Conservation (phyloP, 2,113 vertebrate genomes). For the Clinocottus analis region DNA sequence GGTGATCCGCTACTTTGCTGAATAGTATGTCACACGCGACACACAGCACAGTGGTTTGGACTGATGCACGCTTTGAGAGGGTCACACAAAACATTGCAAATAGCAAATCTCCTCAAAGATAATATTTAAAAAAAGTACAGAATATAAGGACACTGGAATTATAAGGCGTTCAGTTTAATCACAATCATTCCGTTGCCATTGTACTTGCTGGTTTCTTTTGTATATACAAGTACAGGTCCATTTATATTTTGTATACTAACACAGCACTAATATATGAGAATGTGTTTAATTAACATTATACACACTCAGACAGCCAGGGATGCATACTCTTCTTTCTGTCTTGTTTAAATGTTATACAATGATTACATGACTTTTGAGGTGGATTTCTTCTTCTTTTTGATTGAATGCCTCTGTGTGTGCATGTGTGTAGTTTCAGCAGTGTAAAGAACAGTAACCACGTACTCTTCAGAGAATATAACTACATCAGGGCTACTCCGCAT, state of each 20-base stretch:
- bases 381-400: background rate
- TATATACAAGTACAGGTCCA: no score
- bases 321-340: background rate
- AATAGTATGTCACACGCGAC: slow-evolving; percentile 89
- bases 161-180: background rate
- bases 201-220: background rate
- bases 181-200: background rate
- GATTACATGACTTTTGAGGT: background rate
- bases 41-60: background rate
- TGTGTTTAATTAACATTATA: no score
- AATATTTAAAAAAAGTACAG: background rate
- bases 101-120: background rate
- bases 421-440: slow-evolving; percentile 90
- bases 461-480: slow-evolving; percentile 95
- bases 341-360: background rate
- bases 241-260: no score
- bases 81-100: background rate
- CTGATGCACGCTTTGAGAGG: background rate
- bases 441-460: slow-evolving; percentile 95
- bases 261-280: no score
- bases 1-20: slow-evolving; percentile 93
- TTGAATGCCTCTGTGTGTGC: background rate
- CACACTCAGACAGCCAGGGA: no score
- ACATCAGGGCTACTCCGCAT: slow-evolving; percentile 92
- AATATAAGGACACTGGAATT: background rate